Evolutionary conservation across 1,140 invertebrate species (phyloP).

Genomic region (Zaprionus ghesquierei): DNA sequence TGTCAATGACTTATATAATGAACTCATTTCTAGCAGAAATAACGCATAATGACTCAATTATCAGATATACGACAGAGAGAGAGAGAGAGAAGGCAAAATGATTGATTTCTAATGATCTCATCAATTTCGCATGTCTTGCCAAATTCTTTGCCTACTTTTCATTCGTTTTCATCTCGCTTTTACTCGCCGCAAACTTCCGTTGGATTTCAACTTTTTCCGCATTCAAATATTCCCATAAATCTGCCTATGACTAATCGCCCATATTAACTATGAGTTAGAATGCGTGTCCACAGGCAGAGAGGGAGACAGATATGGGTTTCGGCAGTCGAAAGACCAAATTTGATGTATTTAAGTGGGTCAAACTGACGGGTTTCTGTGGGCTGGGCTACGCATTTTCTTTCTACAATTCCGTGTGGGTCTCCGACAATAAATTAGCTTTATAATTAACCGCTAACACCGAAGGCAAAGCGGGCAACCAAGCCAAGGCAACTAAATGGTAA

Average conservation of each 20-base stretch:
- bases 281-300: not conserved
- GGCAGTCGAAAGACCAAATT: not conserved
- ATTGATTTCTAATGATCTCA: slow-evolving; percentile 1
- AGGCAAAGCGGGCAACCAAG: slow-evolving; percentile 30
- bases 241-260: slow-evolving; percentile 9
- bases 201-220: not conserved
- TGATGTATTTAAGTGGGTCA: slow-evolving; percentile 31
- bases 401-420: slow-evolving; percentile 4
- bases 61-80: not conserved
- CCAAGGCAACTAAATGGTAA: slow-evolving; percentile 25
- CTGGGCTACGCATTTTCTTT: slow-evolving; percentile 33
- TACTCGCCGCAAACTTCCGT: not conserved
- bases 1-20: slow-evolving; percentile 1
- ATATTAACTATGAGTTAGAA: slow-evolving; percentile 20
- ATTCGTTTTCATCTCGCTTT: not conserved
- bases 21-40: not conserved
- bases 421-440: slow-evolving; percentile 48
- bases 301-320: not conserved
- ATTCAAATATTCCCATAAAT: not conserved
- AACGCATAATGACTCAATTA: not conserved
- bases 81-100: not conserved
- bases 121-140: not conserved
- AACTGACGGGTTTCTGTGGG: slow-evolving; percentile 22
- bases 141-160: not conserved
- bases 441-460: slow-evolving; percentile 51